A percentile compares a stretch with the other conserved stretches of the same genome.
Evolutionary conservation across 1,140 invertebrate genomes (phyloP).

Genomic region (Panulirus ornatus): DNA sequence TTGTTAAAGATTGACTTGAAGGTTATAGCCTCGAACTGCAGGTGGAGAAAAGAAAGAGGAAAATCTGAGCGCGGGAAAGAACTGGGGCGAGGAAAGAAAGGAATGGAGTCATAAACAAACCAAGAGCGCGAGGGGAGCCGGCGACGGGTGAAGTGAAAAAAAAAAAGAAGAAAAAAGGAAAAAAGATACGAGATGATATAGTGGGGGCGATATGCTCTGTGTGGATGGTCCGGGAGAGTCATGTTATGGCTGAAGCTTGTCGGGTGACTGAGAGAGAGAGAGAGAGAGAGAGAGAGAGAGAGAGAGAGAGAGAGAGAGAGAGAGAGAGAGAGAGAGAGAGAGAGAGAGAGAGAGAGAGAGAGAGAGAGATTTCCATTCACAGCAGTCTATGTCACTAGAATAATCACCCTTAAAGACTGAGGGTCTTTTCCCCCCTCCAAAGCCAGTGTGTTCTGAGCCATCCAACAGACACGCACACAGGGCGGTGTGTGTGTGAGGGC

Average conservation of each 20-base stretch:
- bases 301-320: slow-evolving; percentile 27
- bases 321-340: background rate
- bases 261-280: background rate
- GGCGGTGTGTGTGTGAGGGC: background rate
- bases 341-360: background rate
- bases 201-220: background rate
- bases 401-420: background rate
- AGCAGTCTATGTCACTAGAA: background rate
- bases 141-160: background rate
- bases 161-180: background rate
- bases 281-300: slow-evolving; percentile 32
- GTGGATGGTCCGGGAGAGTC: background rate
- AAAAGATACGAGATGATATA: background rate
- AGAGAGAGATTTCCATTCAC: background rate
- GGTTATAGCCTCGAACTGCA: too few species aligned
- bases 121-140: too few species aligned
- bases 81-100: background rate
- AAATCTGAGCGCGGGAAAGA: background rate
- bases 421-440: background rate
- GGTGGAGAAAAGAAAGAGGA: background rate
- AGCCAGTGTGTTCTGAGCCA: background rate
- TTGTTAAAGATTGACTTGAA: too few species aligned
- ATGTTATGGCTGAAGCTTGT: background rate
- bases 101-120: too few species aligned
- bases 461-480: too few species aligned